Base-by-base conservation (phyloP, 2,113 vertebrate species). In the Xiphias gladius region DNA sequence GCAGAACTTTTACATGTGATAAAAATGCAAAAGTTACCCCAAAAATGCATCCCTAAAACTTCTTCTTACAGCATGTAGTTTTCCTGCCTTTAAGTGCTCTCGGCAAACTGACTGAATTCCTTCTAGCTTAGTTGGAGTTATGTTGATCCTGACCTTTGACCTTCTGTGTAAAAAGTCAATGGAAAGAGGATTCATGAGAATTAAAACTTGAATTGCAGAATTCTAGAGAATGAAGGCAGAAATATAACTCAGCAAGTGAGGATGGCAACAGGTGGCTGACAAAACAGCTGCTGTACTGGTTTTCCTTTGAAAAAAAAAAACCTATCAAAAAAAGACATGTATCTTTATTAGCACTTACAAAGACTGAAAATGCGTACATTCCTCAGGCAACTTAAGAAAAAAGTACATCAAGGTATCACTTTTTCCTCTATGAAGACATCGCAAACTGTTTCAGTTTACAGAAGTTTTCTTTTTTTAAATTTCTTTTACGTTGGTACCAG, bases 261-360 rank as follows among this genome's bases (percentile, higher is more conserved):
- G 26, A 32, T 54, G 37, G 52, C 54, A 79, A 50, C 57, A 79
- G 55, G 55, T 80, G 54, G 28, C 24, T 67, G 26, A 50, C 9
- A 16, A 72, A 43, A 39, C 59, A 63, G n/a, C 19, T 35, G 32
- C 32, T 6, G 32, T 35, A 6, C 32, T 35, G 28, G 26, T 61
- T 7, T 61, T 39, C 17, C 20, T 37, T 67, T 7, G 32, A 11
- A 9, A 14, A 46, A 46, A 46, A 46, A 13, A 46, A 46, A 3
- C 20, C 19, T 20, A 50, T 20, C 2, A 12, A 10, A 26, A 43
- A 69, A 22, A 39, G 26, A 58, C 17, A 48, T 1, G n/a, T 28
- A 17, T 35, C 2, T 10, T 17, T 62, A 72, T 55, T 9, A 5
- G 0, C 13, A 13, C 22, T 20, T 35, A 35, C 24, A 22, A 28